These are phyloP conservation scores for Neoaliturus tenellus DNA, from an alignment of 2,888 invertebrate genomes.

Conservation along the genomic window DNA sequence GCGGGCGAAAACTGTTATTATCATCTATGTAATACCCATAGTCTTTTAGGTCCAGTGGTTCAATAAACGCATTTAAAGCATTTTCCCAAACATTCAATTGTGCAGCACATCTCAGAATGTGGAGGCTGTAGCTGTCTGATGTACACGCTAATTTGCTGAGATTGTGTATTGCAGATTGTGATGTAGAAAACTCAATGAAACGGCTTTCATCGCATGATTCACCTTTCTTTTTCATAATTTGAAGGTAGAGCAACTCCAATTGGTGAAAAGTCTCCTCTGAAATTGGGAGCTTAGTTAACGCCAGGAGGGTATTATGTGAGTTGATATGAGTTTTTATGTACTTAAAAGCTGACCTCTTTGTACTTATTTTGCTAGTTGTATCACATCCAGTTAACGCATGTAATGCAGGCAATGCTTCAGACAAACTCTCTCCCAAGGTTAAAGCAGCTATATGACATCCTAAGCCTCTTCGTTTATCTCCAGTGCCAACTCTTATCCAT, in stretches of 20 bases:
- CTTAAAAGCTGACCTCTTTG: conserved; percentile 22
- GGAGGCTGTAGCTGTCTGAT: conserved; percentile 21
- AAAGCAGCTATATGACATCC: not conserved
- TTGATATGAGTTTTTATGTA: conserved; percentile 13
- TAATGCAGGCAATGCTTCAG: not conserved
- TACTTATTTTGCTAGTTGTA: conserved; percentile 5
- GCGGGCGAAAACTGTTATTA: conserved; percentile 7
- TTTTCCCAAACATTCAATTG: conserved; percentile 41
- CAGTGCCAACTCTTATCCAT: conserved; percentile 13
- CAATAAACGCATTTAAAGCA: not conserved
- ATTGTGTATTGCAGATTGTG: not conserved
- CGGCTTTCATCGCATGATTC: conserved; percentile 22
- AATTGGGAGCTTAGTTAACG: not conserved
- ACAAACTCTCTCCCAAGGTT: not conserved
- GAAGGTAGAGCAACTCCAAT: conserved; percentile 13
- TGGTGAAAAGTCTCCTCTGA: not conserved
- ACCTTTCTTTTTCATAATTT: conserved; percentile 28
- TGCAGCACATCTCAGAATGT: not conserved
- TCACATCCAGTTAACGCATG: not conserved
- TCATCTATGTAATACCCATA: conserved; percentile 28
- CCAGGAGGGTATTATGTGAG: not conserved
- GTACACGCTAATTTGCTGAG: conserved; percentile 22
- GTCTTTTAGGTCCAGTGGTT: conserved; percentile 2
- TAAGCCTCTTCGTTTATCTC: conserved; percentile 1
- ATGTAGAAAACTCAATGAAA: not conserved